A percentile compares a stretch with the other conserved stretches of the same genome.
Conservation (phyloP, 2,888 invertebrate species). For the Phaedon cochleariae region DNA sequence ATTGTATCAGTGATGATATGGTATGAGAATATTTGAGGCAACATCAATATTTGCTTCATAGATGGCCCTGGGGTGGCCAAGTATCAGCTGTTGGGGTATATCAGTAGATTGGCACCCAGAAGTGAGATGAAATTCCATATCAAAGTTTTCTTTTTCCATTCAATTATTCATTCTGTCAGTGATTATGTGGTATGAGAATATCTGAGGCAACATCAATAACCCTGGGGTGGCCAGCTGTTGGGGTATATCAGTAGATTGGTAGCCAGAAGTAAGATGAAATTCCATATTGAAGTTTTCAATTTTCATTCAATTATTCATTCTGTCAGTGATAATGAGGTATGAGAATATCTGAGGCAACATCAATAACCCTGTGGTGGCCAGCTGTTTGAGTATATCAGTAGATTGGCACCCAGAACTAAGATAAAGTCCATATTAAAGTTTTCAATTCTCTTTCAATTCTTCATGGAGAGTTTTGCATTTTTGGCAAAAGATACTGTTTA, state of each 20-base stretch:
- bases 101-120: slow-evolving; percentile 90
- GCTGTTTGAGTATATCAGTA: slow-evolving; percentile 91
- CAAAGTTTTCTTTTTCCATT: too few species aligned
- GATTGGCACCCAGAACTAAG: slow-evolving; percentile 87
- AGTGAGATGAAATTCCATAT: slow-evolving; percentile 63
- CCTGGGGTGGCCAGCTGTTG: slow-evolving; percentile 97
- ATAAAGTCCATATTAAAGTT: background rate
- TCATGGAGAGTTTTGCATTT: too few species aligned
- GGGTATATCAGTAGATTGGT: slow-evolving; percentile 94
- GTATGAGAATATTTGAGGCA: slow-evolving; percentile 97
- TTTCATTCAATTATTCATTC: too few species aligned
- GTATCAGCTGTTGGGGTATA: slow-evolving; percentile 94
- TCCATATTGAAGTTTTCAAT: too few species aligned
- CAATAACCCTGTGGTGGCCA: slow-evolving; percentile 99
- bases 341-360: slow-evolving; percentile 97
- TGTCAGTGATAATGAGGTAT: too few species aligned
- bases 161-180: too few species aligned
- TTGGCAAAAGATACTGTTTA: too few species aligned
- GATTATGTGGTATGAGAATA: too few species aligned
- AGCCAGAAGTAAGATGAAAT: slow-evolving; percentile 72
- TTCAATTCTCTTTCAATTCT: too few species aligned
- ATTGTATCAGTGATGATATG: too few species aligned
- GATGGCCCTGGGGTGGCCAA: slow-evolving; percentile 99
- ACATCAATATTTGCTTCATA: slow-evolving; percentile 98
- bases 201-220: slow-evolving; percentile 96